Evolutionary conservation across 2,888 invertebrate species (phyloP), one percentile per base, ranked within the genome.

Genomic region (Agrotis ipsilon): DNA sequence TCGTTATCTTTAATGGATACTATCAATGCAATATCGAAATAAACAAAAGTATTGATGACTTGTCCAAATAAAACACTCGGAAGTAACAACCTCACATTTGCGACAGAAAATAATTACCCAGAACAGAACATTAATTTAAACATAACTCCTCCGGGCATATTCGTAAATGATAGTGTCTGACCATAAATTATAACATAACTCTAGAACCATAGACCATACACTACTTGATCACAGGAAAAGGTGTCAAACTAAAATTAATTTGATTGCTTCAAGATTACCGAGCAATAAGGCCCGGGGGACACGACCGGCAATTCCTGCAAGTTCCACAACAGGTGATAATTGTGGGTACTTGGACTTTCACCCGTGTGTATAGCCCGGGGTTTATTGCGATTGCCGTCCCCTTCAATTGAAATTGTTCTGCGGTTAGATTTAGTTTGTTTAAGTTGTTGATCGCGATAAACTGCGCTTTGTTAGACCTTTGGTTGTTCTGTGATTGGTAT

Each of bases 171-270:
- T 78, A 77, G 81, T 81, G 81, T 21, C 60, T 9, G 19, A 52
- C 46, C 64, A 55, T 81, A 64, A 78, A 77, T 81, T 78, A 69
- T 54, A 77, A 64, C 32, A 54, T 54, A 58, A 46, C 49, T 51
- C 71, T 18, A 61, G 80, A 27, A 54, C 68, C 72, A 75, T 75
- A 72, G 70, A 76, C 55, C 72, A 66, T 71, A 82, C 70, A 67
- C 63, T 32, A 51, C 63, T 51, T 46, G 77, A 72, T 80, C 82
- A 75, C 86, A 80, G 85, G 88, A 87, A 86, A 85, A 80, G 82
- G 84, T 85, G 88, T 84, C 84, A 81, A 80, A 80, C 75, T 62
- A 79, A 81, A 87, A 85, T 87, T 83, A 88, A 88, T 88, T 84
- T 81, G 83, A 87, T 89, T 82, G 82, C 69, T 63, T 61, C 76